Percentiles rank a stretch among this genome's conserved stretches.
Evolutionary conservation across 2,113 vertebrate species (phyloP).

Genomic region (Dendrocopos noguchii): DNA sequence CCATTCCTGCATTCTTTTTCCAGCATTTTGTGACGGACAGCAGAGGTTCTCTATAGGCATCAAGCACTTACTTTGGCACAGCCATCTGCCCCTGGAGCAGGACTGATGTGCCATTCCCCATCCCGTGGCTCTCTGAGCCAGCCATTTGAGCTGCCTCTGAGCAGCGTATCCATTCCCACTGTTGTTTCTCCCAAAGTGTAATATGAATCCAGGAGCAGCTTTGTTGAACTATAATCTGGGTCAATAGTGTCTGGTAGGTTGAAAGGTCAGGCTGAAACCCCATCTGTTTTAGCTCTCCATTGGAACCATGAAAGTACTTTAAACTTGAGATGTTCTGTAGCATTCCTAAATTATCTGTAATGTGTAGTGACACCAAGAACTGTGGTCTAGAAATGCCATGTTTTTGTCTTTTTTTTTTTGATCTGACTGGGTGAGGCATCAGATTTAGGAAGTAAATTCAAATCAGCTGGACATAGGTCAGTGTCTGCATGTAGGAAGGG

Average conservation of each 20-base stretch:
- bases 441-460: constrained; percentile 61
- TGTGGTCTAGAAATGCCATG: constrained; percentile 58
- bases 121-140: not conserved
- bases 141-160: not conserved
- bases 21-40: not conserved
- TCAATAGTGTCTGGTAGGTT: constrained; percentile 58
- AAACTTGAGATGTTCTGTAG: constrained; percentile 66
- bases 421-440: constrained; percentile 22
- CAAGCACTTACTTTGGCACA: not conserved
- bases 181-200: constrained; percentile 26
- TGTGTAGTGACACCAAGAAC: constrained; percentile 72
- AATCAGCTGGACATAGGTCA: constrained; percentile 58
- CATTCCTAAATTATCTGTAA: constrained; percentile 64
- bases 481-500: constrained; percentile 2
- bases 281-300: constrained; percentile 69
- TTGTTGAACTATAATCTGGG: constrained; percentile 56
- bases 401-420: constrained; percentile 16
- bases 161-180: not conserved
- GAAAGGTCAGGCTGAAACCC: constrained; percentile 61
- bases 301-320: constrained; percentile 66
- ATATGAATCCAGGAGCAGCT: constrained; percentile 49
- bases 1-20: not conserved
- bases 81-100: not conserved
- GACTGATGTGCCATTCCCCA: not conserved
- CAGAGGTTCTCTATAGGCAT: not conserved